A percentile compares a stretch with the other conserved stretches of the same genome.
Evolutionary conservation across 2,797 vertebrate genomes (phyloP).

Genomic region (Myiotriccus ornatus): DNA sequence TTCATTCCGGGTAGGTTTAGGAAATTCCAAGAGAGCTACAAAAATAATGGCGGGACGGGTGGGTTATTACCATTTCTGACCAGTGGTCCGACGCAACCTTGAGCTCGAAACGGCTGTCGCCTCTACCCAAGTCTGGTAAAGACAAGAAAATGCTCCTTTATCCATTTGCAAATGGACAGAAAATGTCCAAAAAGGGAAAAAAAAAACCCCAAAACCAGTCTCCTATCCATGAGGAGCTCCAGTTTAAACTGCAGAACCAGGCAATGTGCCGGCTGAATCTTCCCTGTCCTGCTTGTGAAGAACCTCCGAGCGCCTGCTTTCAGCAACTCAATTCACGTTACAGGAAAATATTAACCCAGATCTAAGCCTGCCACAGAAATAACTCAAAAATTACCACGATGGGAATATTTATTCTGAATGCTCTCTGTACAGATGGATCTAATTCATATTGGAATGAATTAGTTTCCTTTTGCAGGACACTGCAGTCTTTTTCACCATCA

Average conservation of each 20-base stretch:
- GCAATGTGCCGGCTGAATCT: neutral
- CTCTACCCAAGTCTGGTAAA: neutral
- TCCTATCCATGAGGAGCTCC: neutral
- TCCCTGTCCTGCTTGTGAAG: neutral
- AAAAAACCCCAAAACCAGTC: neutral
- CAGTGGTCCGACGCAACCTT: fast-evolving
- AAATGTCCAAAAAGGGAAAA: neutral
- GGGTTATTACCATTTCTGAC: fast-evolving
- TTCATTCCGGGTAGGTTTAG: neutral
- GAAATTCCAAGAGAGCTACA: neutral
- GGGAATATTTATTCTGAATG: neutral
- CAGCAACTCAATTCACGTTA: neutral
- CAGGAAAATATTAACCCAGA: neutral
- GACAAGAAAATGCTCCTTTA: neutral
- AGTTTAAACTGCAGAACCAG: neutral
- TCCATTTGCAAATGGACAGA: neutral
- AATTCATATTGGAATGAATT: neutral
- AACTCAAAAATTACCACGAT: neutral
- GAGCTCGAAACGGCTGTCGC: neutral
- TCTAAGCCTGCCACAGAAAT: neutral
- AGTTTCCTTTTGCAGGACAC: neutral
- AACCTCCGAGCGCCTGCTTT: neutral
- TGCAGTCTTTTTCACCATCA: neutral
- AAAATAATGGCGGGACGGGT: neutral
- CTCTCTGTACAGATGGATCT: neutral